Conservation (phyloP, 2,888 invertebrate genomes). For the Platerodrilus igneus region DNA sequence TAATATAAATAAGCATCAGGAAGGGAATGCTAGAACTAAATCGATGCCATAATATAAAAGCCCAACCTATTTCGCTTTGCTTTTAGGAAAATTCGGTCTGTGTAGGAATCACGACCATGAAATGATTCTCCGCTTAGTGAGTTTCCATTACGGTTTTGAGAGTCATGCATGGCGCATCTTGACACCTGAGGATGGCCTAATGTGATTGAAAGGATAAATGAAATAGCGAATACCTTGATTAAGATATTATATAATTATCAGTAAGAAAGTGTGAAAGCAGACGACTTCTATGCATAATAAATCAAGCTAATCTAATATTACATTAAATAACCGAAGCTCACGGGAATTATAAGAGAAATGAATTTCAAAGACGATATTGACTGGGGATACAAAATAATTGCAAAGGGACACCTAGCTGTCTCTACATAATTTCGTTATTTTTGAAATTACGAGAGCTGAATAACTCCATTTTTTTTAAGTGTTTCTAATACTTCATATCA, state of each 20-base stretch:
- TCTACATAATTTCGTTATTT: slow-evolving; percentile 32
- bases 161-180: slow-evolving; percentile 22
- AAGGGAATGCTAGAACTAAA: no score
- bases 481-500: no score
- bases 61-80: no score
- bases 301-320: no score
- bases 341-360: slow-evolving; percentile 32
- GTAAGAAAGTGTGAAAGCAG: no score
- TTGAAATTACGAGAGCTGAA: slow-evolving; percentile 20
- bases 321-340: no score
- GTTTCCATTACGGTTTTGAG: slow-evolving; percentile 21
- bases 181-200: slow-evolving; percentile 19
- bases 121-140: slow-evolving; percentile 24
- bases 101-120: slow-evolving; percentile 23
- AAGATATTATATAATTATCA: no score
- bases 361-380: slow-evolving; percentile 36
- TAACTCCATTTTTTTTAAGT: no score
- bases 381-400: slow-evolving; percentile 42
- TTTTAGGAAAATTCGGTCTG: slow-evolving; percentile 21
- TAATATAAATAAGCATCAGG: no score
- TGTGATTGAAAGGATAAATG: slow-evolving; percentile 17
- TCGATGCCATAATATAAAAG: no score
- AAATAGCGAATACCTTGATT: no score
- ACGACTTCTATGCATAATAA: no score
- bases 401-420: slow-evolving; percentile 35